Conservation (phyloP, 1,140 invertebrate species). For the Drosophila carrolli region DNA sequence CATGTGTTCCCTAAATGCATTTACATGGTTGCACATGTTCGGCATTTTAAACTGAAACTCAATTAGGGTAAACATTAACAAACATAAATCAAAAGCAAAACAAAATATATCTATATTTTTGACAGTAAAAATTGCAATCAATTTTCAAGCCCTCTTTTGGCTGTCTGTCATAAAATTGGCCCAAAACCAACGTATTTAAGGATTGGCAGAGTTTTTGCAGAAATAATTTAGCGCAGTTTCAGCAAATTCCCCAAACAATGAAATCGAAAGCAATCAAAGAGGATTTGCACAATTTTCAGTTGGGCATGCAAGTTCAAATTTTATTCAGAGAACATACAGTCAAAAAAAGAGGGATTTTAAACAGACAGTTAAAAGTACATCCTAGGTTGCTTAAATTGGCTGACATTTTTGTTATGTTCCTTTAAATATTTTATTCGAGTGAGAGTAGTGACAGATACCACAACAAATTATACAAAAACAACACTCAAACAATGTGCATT, state of each 20-base stretch:
- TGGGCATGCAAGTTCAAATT: conserved; percentile 38
- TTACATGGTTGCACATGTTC: conserved; percentile 52
- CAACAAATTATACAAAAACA: conserved; percentile 15
- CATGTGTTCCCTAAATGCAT: conserved; percentile 46
- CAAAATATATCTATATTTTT: conserved; percentile 45
- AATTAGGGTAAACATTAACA: conserved; percentile 17
- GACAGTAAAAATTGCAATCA: conserved; percentile 64
- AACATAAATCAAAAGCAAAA: conserved; percentile 18
- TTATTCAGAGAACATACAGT: background rate
- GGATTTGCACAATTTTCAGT: conserved; percentile 11
- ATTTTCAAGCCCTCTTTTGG: conserved; percentile 21
- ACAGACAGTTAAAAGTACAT: background rate
- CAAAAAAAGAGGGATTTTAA: background rate
- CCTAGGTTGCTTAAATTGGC: background rate
- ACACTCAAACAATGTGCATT: conserved; percentile 19
- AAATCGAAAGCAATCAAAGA: conserved; percentile 19
- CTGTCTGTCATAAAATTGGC: conserved; percentile 30
- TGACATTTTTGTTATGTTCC: too few relatives aligned
- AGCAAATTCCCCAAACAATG: conserved; percentile 24
- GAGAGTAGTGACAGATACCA: background rate
- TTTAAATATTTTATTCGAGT: background rate
- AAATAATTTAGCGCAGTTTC: conserved; percentile 53
- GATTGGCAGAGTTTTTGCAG: conserved; percentile 23
- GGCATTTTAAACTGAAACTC: conserved; percentile 19
- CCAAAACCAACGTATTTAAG: conserved; percentile 51